Conservation (phyloP, 2,888 invertebrate species). For the Trypoxylon attenuatum region DNA sequence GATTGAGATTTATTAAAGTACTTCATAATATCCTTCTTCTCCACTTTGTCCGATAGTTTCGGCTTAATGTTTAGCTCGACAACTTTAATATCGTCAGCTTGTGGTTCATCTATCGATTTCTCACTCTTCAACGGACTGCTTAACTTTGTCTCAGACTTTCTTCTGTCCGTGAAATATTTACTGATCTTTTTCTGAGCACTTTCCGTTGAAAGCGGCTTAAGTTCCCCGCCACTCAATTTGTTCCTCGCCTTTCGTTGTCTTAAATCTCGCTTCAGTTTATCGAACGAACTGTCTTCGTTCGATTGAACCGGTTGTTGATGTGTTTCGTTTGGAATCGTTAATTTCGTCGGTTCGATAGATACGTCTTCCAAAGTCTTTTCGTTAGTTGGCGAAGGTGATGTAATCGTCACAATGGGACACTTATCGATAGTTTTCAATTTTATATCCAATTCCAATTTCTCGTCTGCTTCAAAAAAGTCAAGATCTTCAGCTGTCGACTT, state of each 20-base stretch:
- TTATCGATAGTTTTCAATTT: too few species aligned
- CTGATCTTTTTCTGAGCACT: constrained; percentile 65
- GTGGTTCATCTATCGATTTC: constrained; percentile 2
- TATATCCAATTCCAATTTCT: constrained; percentile 18
- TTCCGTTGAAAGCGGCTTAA: constrained; percentile 65
- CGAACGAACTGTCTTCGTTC: constrained; percentile 52
- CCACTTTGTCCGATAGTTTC: constrained; percentile 64
- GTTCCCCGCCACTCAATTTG: constrained; percentile 46
- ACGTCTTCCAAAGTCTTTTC: constrained; percentile 47
- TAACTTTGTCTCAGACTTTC: not conserved
- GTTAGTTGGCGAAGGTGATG: constrained; percentile 64
- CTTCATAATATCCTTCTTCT: constrained; percentile 65
- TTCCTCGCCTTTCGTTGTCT: constrained; percentile 64
- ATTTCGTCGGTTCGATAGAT: constrained; percentile 42
- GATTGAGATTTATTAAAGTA: constrained; percentile 58
- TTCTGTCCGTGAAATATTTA: constrained; percentile 60
- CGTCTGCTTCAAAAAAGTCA: not conserved
- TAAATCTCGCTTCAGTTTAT: constrained; percentile 64
- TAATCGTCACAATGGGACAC: constrained; percentile 56
- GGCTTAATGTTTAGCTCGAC: constrained; percentile 60
- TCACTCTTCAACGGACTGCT: not conserved
- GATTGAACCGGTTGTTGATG: not conserved
- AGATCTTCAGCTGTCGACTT: too few species aligned
- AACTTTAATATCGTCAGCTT: constrained; percentile 33
- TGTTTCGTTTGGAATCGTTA: constrained; percentile 48